Conservation (phyloP, 2,888 invertebrate species). For the Zygothrica quintamaculata region DNA sequence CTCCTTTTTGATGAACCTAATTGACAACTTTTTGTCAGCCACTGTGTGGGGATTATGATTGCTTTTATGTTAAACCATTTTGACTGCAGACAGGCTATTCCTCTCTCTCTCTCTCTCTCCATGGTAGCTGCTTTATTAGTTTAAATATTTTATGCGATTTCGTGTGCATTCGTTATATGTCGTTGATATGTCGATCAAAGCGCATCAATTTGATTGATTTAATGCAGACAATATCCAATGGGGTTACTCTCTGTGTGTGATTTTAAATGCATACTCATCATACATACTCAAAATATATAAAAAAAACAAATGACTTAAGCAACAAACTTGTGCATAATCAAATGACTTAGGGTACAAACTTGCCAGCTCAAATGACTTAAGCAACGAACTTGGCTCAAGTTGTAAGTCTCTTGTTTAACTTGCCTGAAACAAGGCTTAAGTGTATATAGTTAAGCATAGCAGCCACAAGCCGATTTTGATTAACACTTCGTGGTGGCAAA, state of each 20-base stretch:
- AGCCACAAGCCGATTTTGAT: conserved; percentile 32
- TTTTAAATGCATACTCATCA: conserved; percentile 23
- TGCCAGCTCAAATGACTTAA: too few species aligned
- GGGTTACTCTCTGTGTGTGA: neutral
- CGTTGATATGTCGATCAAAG: conserved; percentile 67
- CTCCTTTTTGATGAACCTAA: conserved; percentile 74
- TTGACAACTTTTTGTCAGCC: conserved; percentile 82
- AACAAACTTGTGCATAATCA: neutral
- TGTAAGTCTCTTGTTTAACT: too few species aligned
- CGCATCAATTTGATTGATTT: conserved; percentile 77
- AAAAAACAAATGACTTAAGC: conserved; percentile 8
- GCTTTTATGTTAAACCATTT: conserved; percentile 80
- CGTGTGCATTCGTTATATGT: conserved; percentile 54
- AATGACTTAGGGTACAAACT: conserved; percentile 25
- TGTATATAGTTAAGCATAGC: too few species aligned
- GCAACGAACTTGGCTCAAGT: too few species aligned
- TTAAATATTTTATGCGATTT: conserved; percentile 63
- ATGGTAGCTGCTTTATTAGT: conserved; percentile 62
- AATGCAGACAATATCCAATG: conserved; percentile 51
- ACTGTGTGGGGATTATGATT: conserved; percentile 80
- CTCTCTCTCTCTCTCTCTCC: neutral
- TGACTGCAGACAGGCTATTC: conserved; percentile 9
- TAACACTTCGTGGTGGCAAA: conserved; percentile 43
- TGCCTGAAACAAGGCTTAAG: too few species aligned
- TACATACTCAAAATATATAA: too few species aligned